These are phyloP conservation scores for Alauda arvensis DNA, from an alignment of 2,797 vertebrate genomes.

Conservation along the genomic window DNA sequence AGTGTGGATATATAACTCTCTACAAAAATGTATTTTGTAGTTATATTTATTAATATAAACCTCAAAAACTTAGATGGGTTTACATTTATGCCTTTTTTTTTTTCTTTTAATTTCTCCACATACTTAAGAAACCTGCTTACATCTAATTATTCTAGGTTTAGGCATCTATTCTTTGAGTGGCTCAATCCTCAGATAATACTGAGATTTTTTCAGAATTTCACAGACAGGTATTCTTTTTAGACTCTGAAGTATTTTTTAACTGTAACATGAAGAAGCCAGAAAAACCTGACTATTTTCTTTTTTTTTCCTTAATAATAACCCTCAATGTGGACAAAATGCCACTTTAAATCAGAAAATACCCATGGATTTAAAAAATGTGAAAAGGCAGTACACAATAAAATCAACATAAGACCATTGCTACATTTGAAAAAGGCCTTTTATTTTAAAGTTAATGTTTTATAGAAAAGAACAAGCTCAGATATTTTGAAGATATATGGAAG, in stretches of 20 bases:
- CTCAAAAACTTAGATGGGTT: not conserved
- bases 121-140: not conserved
- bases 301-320: not conserved
- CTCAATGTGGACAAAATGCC: not conserved
- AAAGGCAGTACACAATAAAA: not conserved
- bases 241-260: not conserved
- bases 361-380: not conserved
- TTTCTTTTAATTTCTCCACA: not conserved
- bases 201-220: not conserved
- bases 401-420: not conserved
- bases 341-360: not conserved
- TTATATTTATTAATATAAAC: not conserved
- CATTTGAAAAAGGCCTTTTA: not conserved
- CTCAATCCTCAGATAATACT: not conserved
- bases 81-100: not conserved
- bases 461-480: not conserved
- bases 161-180: not conserved
- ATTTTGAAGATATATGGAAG: not conserved
- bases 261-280: not conserved
- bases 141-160: not conserved
- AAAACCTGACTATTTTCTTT: not conserved
- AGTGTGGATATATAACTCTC: not conserved
- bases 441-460: not conserved
- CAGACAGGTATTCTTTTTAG: not conserved
- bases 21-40: not conserved